These are phyloP conservation scores for Andrena bucephala DNA, from an alignment of 2,888 invertebrate species.

Conservation along the genomic window DNA sequence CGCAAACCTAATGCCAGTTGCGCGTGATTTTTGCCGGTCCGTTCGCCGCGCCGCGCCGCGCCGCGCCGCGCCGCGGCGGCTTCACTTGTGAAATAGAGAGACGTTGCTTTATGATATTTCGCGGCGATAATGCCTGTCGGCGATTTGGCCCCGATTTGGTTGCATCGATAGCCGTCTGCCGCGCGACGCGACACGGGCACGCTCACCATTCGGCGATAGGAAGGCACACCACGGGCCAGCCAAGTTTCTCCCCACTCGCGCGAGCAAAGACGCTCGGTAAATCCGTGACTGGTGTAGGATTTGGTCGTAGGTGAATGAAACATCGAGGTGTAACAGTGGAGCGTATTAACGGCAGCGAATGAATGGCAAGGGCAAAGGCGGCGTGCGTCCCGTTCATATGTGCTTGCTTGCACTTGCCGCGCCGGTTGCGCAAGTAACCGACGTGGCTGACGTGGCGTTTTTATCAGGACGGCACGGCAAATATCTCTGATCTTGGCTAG, in stretches of 20 bases:
- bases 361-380: slow-evolving; percentile 57
- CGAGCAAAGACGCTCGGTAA: neutral
- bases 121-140: neutral
- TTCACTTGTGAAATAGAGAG: neutral
- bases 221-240: neutral
- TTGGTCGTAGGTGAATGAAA: slow-evolving; percentile 56
- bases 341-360: slow-evolving; percentile 44
- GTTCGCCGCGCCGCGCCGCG: neutral
- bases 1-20: slow-evolving; percentile 51
- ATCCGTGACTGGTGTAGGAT: slow-evolving; percentile 14
- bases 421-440: slow-evolving; percentile 48
- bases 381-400: too few relatives aligned
- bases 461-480: neutral
- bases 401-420: slow-evolving; percentile 28
- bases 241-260: slow-evolving; percentile 2
- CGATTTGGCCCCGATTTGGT: neutral
- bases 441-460: slow-evolving; percentile 17
- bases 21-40: slow-evolving; percentile 35
- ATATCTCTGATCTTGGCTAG: too few relatives aligned
- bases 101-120: too few relatives aligned
- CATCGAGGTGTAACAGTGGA: slow-evolving; percentile 40
- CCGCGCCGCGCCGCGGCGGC: neutral
- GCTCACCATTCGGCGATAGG: neutral
- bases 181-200: neutral
- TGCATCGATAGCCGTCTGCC: too few relatives aligned